Conservation (phyloP, 2,113 vertebrate genomes). For the Barbus barbus region DNA sequence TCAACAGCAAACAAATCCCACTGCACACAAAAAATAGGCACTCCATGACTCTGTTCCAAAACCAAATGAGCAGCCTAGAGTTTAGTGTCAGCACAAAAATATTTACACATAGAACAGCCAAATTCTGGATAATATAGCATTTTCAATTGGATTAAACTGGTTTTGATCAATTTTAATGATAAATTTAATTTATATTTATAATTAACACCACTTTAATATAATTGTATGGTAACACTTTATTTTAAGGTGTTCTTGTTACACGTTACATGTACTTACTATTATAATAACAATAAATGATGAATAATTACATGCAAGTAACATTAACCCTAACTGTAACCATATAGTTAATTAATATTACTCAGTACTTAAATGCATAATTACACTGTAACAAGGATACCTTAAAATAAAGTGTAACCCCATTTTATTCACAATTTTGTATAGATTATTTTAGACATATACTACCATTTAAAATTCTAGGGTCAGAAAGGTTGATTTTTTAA, state of each 20-base stretch:
- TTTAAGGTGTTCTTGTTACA: too few species aligned
- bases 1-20: conserved; percentile 39
- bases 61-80: neutral
- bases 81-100: neutral
- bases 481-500: neutral
- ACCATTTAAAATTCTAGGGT: neutral
- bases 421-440: neutral
- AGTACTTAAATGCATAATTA: too few species aligned
- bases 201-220: too few species aligned
- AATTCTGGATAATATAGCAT: neutral
- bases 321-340: too few species aligned
- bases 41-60: conserved; percentile 7
- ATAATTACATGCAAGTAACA: too few species aligned
- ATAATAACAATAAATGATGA: too few species aligned
- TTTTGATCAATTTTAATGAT: neutral
- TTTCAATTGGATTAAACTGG: neutral
- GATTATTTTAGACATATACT: neutral
- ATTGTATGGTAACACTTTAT: too few species aligned
- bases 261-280: too few species aligned
- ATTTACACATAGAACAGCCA: neutral
- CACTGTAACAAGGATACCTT: too few species aligned
- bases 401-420: too few species aligned
- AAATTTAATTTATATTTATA: too few species aligned
- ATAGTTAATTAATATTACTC: too few species aligned
- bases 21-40: conserved; percentile 33